These are phyloP conservation scores for Brachynemurus nebulosus DNA, from an alignment of 2,888 invertebrate species.

Conservation along the genomic window DNA sequence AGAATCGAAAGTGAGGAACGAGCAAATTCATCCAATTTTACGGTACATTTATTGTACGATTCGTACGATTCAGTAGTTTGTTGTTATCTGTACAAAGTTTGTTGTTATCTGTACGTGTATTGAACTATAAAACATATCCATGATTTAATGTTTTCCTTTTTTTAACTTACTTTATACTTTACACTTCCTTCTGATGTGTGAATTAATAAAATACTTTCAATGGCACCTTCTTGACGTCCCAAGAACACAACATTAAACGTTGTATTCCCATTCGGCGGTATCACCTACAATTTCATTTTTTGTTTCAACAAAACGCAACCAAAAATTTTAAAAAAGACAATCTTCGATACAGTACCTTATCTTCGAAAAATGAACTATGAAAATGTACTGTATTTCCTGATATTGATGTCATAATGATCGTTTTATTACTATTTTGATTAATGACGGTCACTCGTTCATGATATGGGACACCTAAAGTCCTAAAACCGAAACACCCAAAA, in stretches of 20 bases:
- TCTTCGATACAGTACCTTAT: no score
- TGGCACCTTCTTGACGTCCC: slow-evolving; percentile 78
- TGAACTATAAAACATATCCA: no score
- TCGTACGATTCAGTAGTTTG: no score
- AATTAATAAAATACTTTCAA: slow-evolving; percentile 78
- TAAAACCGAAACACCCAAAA: no score
- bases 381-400: slow-evolving; percentile 90
- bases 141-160: not conserved
- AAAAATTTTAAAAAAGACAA: no score
- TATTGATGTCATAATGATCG: slow-evolving; percentile 83
- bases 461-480: slow-evolving; percentile 77
- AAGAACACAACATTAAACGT: slow-evolving; percentile 93
- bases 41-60: no score
- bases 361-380: slow-evolving; percentile 93
- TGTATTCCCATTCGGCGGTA: slow-evolving; percentile 84
- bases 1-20: no score
- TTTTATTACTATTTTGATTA: slow-evolving; percentile 75
- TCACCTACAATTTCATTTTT: slow-evolving; percentile 44
- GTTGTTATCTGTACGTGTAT: no score
- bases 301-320: no score
- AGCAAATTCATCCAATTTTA: no score
- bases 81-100: no score
- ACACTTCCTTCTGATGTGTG: slow-evolving; percentile 90
- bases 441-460: slow-evolving; percentile 74
- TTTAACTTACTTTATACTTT: slow-evolving; percentile 56